Percentiles rank a stretch among this genome's conserved stretches.
These are phyloP conservation scores for Euspilapteryx auroguttella DNA, from an alignment of 2,888 invertebrate species.

Conservation along the genomic window DNA sequence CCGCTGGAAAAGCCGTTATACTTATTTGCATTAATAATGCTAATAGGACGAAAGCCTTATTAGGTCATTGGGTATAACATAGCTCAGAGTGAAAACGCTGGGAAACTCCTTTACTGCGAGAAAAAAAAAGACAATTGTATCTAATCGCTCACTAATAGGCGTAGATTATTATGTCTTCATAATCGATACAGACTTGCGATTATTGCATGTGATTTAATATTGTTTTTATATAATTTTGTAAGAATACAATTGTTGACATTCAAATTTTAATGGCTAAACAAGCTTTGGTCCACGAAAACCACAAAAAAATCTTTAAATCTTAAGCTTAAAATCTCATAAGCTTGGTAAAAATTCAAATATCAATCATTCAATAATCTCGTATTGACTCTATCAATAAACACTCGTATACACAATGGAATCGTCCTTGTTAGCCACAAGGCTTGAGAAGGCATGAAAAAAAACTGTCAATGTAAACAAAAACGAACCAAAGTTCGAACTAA, in stretches of 20 bases:
- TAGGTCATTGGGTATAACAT: conserved; percentile 18
- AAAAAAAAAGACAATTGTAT: too few relatives aligned
- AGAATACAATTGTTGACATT: too few relatives aligned
- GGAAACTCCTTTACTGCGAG: conserved; percentile 19
- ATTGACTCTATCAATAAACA: conserved; percentile 47
- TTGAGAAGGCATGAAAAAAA: too few relatives aligned
- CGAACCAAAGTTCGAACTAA: too few relatives aligned
- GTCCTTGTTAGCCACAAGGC: conserved; percentile 39
- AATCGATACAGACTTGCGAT: too few relatives aligned
- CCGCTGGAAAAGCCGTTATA: conserved; percentile 38
- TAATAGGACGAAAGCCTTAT: conserved; percentile 20
- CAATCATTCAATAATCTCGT: conserved; percentile 36
- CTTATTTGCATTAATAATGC: too few relatives aligned
- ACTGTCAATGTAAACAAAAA: conserved; percentile 48
- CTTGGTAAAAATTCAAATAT: conserved; percentile 18
- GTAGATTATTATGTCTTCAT: conserved; percentile 3
- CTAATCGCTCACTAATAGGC: conserved; percentile 4
- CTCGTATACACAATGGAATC: conserved; percentile 29
- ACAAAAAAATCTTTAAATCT: too few relatives aligned
- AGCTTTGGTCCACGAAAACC: too few relatives aligned
- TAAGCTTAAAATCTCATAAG: too few relatives aligned
- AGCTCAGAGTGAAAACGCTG: conserved; percentile 14
- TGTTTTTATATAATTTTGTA: too few relatives aligned
- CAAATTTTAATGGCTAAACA: too few relatives aligned
- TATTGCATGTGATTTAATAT: too few relatives aligned